These are phyloP conservation scores for Linnaemya tessellans DNA, from an alignment of 2,888 invertebrate genomes.

Conservation along the genomic window DNA sequence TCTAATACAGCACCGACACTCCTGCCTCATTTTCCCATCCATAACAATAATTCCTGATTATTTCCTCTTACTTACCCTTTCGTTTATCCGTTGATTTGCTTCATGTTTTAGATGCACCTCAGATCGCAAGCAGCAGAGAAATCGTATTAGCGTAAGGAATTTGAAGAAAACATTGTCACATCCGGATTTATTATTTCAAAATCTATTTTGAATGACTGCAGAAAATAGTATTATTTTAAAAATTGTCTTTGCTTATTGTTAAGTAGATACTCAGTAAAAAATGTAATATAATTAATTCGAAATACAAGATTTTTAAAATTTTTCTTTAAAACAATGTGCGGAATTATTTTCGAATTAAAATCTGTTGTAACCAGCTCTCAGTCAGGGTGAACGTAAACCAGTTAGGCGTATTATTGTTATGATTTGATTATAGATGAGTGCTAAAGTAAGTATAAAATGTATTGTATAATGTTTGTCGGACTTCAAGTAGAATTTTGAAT, in stretches of 20 bases:
- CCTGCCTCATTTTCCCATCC: conserved; percentile 43
- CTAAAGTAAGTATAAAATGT: no score
- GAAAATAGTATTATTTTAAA: conserved; percentile 2
- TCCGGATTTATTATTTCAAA: conserved; percentile 80
- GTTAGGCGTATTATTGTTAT: no score
- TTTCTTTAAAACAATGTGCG: no score
- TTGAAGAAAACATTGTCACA: conserved; percentile 80
- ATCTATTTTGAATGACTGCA: conserved; percentile 75
- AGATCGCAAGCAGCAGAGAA: conserved; percentile 75
- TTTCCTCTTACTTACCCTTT: background rate
- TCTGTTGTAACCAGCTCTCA: background rate
- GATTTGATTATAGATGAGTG: no score
- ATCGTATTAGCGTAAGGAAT: conserved; percentile 78
- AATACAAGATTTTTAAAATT: background rate
- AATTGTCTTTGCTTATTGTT: conserved; percentile 4
- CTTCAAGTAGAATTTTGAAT: no score
- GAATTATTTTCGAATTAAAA: no score
- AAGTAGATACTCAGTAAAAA: conserved; percentile 15
- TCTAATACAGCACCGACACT: conserved; percentile 46
- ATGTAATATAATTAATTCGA: conserved; percentile 16
- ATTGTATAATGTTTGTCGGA: no score
- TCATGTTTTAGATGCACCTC: conserved; percentile 77
- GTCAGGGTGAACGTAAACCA: background rate
- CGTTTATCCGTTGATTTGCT: conserved; percentile 31
- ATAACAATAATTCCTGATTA: conserved; percentile 42